Base-by-base conservation (phyloP, 2,797 vertebrate species). In the Jordanella pulchra region DNA sequence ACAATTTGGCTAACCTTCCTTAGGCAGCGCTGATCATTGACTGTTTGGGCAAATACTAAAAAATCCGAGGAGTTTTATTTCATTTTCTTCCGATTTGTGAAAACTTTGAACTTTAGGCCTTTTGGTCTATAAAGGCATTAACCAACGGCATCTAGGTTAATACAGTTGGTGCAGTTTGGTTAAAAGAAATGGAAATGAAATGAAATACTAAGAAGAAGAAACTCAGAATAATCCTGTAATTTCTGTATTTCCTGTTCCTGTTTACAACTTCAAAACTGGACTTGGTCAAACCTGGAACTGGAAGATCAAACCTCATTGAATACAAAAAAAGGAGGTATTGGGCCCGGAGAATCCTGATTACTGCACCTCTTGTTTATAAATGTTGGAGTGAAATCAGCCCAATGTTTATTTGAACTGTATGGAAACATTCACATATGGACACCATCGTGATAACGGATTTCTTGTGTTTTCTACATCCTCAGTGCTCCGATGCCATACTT, bases 401-500 rank as follows among this genome's bases (percentile, higher is more conserved):
- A n/a, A 2, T 25, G 23, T 63, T 63, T 44, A 44, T 23, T 64
- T 64, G 21, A 63, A 63, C 42, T n/a, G 1, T 9, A 25, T 44
- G 14, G 15, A 64, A 44, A 25, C 14, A 25, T 15, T 64, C 7
- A 44, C 25, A 64, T 10, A 39, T 61, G 23, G 32, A 25, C 15
- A n/a, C 11, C 42, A 61, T 61, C 23, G 23, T 61, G 4, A 32
- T 91, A 80, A 90, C 75, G 61, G 63, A 69, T 84, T 65, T 84
- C 65, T 72, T 76, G 79, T 77, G 58, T 58, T 75, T 27, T 92
- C 66, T 89, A 77, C 82, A 67, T 88, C 90, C 89, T 85, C 92
- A 99, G 98, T 89, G 98, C 98, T 61, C 98, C 98, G 0, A 99
- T 99, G 97, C 98, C 98, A 72, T 99, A 99, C 93, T 93, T 99